Evolutionary conservation across 2,888 invertebrate genomes (phyloP).

Genomic region (Stenichneumon culpator): DNA sequence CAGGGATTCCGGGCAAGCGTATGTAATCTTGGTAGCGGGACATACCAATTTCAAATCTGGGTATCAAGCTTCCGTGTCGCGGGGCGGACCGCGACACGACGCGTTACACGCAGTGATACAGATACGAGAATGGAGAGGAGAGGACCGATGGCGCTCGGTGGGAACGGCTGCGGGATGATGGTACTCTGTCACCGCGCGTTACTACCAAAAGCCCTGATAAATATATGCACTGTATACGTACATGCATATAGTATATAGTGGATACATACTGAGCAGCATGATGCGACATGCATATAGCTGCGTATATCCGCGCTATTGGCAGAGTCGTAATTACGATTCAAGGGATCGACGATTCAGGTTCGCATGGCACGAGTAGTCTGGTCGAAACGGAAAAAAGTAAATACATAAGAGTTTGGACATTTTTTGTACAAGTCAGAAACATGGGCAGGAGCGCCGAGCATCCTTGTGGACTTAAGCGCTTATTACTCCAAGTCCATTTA

Average conservation of each 20-base stretch:
- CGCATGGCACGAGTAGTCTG: neutral
- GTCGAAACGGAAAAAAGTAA: neutral
- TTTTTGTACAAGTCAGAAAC: too few species aligned
- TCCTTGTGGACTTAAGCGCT: too few species aligned
- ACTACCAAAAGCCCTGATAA: conserved; percentile 26
- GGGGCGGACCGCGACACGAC: conserved; percentile 64
- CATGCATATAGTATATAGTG: too few species aligned
- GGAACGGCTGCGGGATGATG: conserved; percentile 19
- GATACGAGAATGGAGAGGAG: conserved; percentile 45
- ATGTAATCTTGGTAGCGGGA: conserved; percentile 67
- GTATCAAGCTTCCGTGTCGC: conserved; percentile 64
- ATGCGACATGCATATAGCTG: neutral
- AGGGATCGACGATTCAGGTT: neutral
- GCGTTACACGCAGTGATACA: conserved; percentile 66
- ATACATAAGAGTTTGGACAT: too few species aligned
- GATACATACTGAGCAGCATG: neutral
- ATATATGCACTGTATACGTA: neutral
- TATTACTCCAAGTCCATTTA: too few species aligned
- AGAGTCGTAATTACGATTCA: neutral
- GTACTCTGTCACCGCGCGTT: conserved; percentile 44
- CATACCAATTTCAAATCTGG: conserved; percentile 68
- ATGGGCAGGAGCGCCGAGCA: too few species aligned
- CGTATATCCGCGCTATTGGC: neutral
- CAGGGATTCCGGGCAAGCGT: conserved; percentile 61
- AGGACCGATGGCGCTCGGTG: conserved; percentile 4